phyloP scores from a whole-genome alignment of 2,797 vertebrate genomes.

The Notoglanidium macrostoma region DNA sequence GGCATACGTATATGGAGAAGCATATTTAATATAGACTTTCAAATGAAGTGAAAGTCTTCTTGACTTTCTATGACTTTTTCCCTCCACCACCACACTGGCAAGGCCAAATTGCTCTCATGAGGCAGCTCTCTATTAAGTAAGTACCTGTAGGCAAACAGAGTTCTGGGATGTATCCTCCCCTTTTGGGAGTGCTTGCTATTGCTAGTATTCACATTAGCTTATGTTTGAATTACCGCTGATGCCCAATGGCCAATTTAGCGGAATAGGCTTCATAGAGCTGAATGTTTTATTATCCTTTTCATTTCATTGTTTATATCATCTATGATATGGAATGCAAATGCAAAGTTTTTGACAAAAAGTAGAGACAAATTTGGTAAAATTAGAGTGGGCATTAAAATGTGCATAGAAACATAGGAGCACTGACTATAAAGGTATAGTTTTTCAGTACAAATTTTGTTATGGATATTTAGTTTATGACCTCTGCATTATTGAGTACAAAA shows the following conservation, averaged over 20 bases:
- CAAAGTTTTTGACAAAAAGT: conserved; percentile 10
- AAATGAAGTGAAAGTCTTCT: conserved; percentile 39
- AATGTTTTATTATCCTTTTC: conserved; percentile 56
- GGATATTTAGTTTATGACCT: not conserved
- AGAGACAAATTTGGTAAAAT: not conserved
- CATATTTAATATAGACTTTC: conserved; percentile 58
- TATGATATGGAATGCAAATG: conserved; percentile 32
- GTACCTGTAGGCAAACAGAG: conserved; percentile 60
- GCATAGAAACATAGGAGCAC: not conserved
- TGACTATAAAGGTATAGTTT: not conserved
- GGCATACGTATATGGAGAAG: conserved; percentile 55
- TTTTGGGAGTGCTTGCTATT: conserved; percentile 50
- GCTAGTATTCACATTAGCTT: conserved; percentile 42
- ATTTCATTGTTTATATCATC: conserved; percentile 57
- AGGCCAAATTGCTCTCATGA: conserved; percentile 59
- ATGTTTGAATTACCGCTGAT: conserved; percentile 39
- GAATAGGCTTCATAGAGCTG: conserved; percentile 50
- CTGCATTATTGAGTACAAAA: not conserved
- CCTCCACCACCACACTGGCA: conserved; percentile 40
- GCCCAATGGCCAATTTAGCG: conserved; percentile 64
- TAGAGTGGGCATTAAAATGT: conserved; percentile 13
- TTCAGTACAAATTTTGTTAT: not conserved
- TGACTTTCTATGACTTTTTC: conserved; percentile 50
- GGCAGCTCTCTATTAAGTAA: conserved; percentile 63
- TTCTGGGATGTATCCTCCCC: conserved; percentile 58